Percentiles rank a stretch among this genome's conserved stretches.
Evolutionary conservation across 2,113 vertebrate species (phyloP).

Genomic region (Monopterus albus): DNA sequence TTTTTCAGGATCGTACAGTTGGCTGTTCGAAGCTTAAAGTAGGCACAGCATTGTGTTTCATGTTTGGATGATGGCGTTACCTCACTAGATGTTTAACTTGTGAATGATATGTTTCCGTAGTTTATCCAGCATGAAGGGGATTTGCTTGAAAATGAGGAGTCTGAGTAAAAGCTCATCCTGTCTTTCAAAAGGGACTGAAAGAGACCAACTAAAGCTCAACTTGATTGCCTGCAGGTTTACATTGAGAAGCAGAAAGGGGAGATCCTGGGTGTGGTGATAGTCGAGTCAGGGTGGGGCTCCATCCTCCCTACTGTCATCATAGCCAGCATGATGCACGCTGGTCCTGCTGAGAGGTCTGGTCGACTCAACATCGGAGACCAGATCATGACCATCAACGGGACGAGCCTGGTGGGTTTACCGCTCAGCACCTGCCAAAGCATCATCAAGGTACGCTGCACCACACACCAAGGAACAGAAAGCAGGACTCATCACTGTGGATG

Average conservation of each 20-base stretch:
- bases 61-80: background rate
- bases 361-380: constrained; percentile 97
- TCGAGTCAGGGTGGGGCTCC: constrained; percentile 98
- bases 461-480: no score
- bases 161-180: background rate
- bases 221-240: constrained; percentile 85
- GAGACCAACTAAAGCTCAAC: background rate
- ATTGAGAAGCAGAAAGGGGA: constrained; percentile 98
- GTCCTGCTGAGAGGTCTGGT: constrained; percentile 94
- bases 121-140: no score
- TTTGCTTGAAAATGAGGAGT: no score
- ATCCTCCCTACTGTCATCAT: constrained; percentile 98
- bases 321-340: constrained; percentile 97
- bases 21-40: background rate
- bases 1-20: background rate
- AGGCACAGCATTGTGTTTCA: background rate
- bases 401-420: constrained; percentile 95
- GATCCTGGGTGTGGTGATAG: constrained; percentile 95
- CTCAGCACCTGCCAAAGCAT: constrained; percentile 98
- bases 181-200: no score
- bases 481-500: no score
- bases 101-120: background rate
- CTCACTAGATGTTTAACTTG: background rate
- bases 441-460: constrained; percentile 92
- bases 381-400: constrained; percentile 98